Evolutionary conservation across 2,113 vertebrate species (phyloP).

Genomic region (Peucedramus taeniatus): DNA sequence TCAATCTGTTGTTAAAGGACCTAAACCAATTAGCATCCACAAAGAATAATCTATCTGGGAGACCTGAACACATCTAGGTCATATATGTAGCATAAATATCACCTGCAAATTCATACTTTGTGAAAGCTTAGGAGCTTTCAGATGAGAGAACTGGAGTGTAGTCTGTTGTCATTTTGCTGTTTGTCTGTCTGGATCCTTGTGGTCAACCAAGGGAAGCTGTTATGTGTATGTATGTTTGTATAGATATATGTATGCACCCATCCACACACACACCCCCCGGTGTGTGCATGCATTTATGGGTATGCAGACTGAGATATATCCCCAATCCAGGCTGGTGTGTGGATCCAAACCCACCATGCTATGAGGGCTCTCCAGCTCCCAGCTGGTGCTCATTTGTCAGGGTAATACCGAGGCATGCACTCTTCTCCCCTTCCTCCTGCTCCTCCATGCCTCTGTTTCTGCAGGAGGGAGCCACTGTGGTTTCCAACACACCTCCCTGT

Average conservation of each 20-base stretch:
- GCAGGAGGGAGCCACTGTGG: not conserved
- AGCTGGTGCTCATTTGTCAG: not conserved
- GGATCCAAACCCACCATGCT: not conserved
- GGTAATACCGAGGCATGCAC: not conserved
- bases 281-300: not conserved
- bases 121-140: conserved; percentile 26
- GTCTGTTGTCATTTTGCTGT: not conserved
- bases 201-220: not conserved
- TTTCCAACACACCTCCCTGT: not conserved
- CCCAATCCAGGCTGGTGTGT: not conserved
- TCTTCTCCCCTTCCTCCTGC: not conserved
- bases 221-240: not conserved
- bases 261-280: rapidly evolving
- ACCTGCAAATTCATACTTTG: conserved; percentile 15
- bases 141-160: not conserved
- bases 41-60: not conserved
- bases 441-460: not conserved
- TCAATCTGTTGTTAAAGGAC: conserved; percentile 17
- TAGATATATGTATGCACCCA: rapidly evolving
- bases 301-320: not conserved
- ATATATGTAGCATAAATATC: not conserved
- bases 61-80: not conserved
- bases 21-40: not conserved
- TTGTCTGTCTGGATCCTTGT: not conserved
- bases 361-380: not conserved